Conservation (phyloP, 2,113 vertebrate genomes). For the Eudorcas thomsonii region DNA sequence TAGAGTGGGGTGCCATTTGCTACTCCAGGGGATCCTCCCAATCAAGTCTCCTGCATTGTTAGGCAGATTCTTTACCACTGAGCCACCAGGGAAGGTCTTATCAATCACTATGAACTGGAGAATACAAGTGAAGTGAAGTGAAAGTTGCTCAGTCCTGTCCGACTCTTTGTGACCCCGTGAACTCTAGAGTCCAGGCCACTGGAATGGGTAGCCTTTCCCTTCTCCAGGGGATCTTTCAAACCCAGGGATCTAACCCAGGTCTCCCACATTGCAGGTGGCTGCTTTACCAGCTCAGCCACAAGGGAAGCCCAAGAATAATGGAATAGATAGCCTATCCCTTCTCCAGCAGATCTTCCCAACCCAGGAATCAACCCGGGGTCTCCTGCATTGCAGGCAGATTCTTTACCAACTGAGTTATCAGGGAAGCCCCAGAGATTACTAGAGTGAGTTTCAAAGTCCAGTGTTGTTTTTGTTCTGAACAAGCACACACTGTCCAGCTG, state of each 20-base stretch:
- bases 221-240: background rate
- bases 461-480: background rate
- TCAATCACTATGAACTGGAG: background rate
- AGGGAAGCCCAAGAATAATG: background rate
- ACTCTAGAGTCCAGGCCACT: background rate
- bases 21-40: background rate
- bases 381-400: background rate
- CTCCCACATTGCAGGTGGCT: background rate
- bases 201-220: background rate
- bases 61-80: background rate
- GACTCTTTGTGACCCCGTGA: background rate
- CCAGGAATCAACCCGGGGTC: background rate
- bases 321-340: background rate
- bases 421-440: background rate
- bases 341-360: background rate
- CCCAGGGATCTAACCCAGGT: background rate
- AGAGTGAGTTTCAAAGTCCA: background rate
- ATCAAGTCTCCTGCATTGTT: background rate
- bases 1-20: background rate
- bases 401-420: background rate
- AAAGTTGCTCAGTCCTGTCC: background rate
- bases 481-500: accelerated
- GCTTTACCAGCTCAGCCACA: background rate
- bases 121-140: background rate
- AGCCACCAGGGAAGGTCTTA: background rate